Evolutionary conservation across 2,888 invertebrate genomes (phyloP).

Genomic region (Thecocarcelia acutangulata): DNA sequence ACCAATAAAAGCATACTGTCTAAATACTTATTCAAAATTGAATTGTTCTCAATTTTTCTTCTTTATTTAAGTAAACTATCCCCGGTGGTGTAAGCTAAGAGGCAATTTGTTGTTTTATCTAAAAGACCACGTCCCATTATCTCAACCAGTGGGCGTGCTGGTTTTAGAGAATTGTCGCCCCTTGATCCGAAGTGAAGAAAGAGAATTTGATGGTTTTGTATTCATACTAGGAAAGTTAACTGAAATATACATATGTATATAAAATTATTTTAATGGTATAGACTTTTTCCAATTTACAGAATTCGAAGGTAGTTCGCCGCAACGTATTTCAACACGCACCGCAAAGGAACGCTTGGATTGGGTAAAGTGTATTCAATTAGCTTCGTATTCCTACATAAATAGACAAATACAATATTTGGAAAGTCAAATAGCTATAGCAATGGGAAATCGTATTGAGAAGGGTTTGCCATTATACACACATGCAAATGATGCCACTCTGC

Average conservation of each 20-base stretch:
- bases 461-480: slow-evolving; percentile 83
- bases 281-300: slow-evolving; percentile 82
- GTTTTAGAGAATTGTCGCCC: slow-evolving; percentile 94
- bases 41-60: no score
- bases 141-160: slow-evolving; percentile 93
- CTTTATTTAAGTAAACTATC: slow-evolving; percentile 87
- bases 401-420: slow-evolving; percentile 85
- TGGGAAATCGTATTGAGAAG: slow-evolving; percentile 82
- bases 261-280: not conserved
- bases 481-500: slow-evolving; percentile 82
- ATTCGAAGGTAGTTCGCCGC: slow-evolving; percentile 91
- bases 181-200: slow-evolving; percentile 84
- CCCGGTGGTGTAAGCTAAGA: slow-evolving; percentile 94
- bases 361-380: slow-evolving; percentile 91
- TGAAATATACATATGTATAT: not conserved
- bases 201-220: slow-evolving; percentile 87
- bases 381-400: slow-evolving; percentile 91
- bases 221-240: slow-evolving; percentile 88
- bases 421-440: slow-evolving; percentile 82
- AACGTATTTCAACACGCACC: slow-evolving; percentile 90
- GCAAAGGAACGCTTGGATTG: slow-evolving; percentile 92
- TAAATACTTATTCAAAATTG: no score
- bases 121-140: slow-evolving; percentile 93
- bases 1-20: no score
- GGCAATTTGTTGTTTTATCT: slow-evolving; percentile 97